These are phyloP conservation scores for Ovis canadensis DNA, from an alignment of 2,113 vertebrate species.

Conservation along the genomic window DNA sequence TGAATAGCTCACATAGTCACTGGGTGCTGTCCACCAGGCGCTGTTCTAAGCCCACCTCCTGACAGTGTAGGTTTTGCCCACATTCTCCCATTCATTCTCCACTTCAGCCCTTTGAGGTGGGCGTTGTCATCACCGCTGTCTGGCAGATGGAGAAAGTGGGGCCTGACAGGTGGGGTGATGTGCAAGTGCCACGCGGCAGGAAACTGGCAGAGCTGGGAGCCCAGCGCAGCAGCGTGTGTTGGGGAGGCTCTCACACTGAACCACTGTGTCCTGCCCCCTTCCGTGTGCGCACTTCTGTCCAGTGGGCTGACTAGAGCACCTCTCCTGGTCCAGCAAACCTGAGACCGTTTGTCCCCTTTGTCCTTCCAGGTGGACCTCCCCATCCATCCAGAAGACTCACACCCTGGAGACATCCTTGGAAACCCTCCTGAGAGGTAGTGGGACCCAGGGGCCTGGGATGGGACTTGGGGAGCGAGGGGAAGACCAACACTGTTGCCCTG, in stretches of 20 bases:
- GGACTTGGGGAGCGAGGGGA: background rate
- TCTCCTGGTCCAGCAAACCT: background rate
- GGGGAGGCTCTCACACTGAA: background rate
- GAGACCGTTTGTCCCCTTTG: background rate
- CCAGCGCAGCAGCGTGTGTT: accelerated
- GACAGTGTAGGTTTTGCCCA: background rate
- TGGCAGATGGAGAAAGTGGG: background rate
- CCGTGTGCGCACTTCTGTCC: background rate
- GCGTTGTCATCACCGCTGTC: background rate
- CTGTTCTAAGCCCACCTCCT: background rate
- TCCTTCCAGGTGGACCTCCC: slow-evolving; percentile 19
- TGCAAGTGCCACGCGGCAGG: background rate
- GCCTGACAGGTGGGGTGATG: background rate
- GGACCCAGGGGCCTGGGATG: background rate
- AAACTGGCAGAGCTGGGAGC: background rate
- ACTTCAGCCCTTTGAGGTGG: background rate
- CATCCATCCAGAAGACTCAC: background rate
- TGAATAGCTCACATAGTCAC: background rate
- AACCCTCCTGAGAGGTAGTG: slow-evolving; percentile 34
- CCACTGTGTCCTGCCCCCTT: background rate
- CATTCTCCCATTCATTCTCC: background rate
- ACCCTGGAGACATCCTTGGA: background rate
- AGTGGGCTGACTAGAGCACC: background rate
- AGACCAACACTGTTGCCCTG: background rate
- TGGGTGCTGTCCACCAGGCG: accelerated